Base-by-base conservation (phyloP, 2,797 vertebrate genomes). In the Epinephelus malabaricus region DNA sequence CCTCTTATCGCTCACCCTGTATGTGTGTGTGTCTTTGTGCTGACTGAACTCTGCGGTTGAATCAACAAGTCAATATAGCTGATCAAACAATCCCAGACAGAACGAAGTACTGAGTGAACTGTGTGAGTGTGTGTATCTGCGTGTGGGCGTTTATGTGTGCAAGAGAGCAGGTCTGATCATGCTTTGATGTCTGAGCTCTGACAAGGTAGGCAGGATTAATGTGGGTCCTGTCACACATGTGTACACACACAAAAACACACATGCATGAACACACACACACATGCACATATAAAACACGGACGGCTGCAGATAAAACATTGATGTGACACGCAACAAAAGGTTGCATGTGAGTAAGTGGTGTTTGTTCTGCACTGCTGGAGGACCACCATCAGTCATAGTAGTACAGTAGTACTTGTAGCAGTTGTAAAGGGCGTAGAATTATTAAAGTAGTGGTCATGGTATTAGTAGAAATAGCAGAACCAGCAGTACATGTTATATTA, bases 141-240 rank as follows among this genome's bases (percentile, higher is more conserved):
- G 70, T 58, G 67, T 45, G 30, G 30, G 49, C 54, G 40, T 85
- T 72, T 27, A 51, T 76, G 73, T 78, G 70, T 74, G 73, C 66
- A 63, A 56, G 47, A 65, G 63, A 73, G 69, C 86, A 87, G 56
- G 85, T 86, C 85, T 88, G 80, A 81, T 86, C 82, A 81, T 79
- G 87, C 83, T 90, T 90, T 90, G 82, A 88, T 88, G 84, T 89
- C 74, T 86, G 65, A 86, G 82, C 76, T 77, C 66, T 86, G 86
- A 82, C 79, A 86, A 81, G 72, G 60, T 5, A 13, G 68, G 69
- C 64, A 50, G 68, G 79, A 76, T 87, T 65, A 85, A 69, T 83
- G 47, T 69, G 55, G 69, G 65, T 68, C 76, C 63, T 87, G 71
- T 84, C 60, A 46, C 55, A 70, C 76, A 73, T 19, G 47, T 49